Evolutionary conservation across 92 coral and sea anemone species (phyloP), one percentile per base, ranked within the genome.

Genomic region (Parazoanthus darwini): DNA sequence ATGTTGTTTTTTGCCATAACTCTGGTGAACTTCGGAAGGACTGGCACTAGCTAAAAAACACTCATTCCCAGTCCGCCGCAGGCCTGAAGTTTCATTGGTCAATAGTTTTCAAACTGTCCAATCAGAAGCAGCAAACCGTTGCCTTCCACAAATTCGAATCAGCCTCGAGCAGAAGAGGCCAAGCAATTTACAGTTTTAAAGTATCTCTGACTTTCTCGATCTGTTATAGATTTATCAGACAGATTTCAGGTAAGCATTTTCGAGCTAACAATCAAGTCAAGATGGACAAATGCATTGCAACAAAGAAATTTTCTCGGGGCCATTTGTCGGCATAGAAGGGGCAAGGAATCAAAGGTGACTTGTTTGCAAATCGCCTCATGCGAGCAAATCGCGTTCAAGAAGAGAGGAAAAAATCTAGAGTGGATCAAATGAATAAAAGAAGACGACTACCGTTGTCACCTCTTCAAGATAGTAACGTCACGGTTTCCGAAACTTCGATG

Each of bases 401-500:
- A 71, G 79, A 48, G 13, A 84, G 87, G 51, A 84, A 84, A 58
- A 72, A 84, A 25, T 68, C 79, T 20, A 84, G 87, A 84, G 39
- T 46, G 20, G 66, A 71, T 73, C 44, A 84, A 36, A 46, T 84
- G 65, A 84, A 71, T 71, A 71, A 68, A 46, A 84, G 79, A 84
- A 71, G 87, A 71, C 74, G 87, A 84, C 5, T 84, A 77, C 87
- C 87, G 9, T 37, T 72, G 29, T 84, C 87, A 18, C 79, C 87
- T 9, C 79, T 84, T 48, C 77, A 84, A 72, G 79, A 84, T 71
- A 70, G 18, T 18, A 84, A 15, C 48, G 20, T 9, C 50, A 38
- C 74, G 18, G 14, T 48, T 54, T 70, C 78, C 16, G 79, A 84
- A 71, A 82, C 51, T 10, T 65, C 54, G 39, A 39, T 39, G 86